Conservation (phyloP, 2,113 vertebrate species). For the Potamarius usumacintae region DNA sequence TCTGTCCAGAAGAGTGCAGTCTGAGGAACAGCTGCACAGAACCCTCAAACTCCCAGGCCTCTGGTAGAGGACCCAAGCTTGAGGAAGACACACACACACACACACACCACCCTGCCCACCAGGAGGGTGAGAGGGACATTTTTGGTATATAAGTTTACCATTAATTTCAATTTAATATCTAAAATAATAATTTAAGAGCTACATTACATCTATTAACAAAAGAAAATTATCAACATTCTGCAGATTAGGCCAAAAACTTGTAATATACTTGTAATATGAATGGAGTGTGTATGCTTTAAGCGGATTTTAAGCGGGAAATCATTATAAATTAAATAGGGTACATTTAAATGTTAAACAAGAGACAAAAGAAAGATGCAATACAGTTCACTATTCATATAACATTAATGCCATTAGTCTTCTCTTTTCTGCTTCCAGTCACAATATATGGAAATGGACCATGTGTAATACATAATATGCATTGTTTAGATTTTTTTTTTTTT, state of each 20-base stretch:
- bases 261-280: background rate
- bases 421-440: background rate
- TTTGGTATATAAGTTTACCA: background rate
- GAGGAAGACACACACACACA: too few species aligned
- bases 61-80: too few species aligned
- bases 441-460: background rate
- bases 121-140: too few species aligned
- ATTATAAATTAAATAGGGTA: background rate
- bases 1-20: too few species aligned
- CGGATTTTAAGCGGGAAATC: background rate
- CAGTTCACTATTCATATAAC: background rate
- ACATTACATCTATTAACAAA: background rate
- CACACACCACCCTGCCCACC: too few species aligned
- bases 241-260: background rate
- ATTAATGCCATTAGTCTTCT: background rate
- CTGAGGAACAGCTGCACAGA: too few species aligned
- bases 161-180: background rate
- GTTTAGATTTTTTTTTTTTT: background rate
- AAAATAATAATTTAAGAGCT: background rate
- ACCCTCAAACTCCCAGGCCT: too few species aligned
- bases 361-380: background rate
- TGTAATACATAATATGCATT: background rate
- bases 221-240: background rate
- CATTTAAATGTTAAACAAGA: background rate
- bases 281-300: background rate